Percentiles rank a stretch among this genome's conserved stretches.
Conservation (phyloP, 1,140 invertebrate genomes). For the Eueides isabella region DNA sequence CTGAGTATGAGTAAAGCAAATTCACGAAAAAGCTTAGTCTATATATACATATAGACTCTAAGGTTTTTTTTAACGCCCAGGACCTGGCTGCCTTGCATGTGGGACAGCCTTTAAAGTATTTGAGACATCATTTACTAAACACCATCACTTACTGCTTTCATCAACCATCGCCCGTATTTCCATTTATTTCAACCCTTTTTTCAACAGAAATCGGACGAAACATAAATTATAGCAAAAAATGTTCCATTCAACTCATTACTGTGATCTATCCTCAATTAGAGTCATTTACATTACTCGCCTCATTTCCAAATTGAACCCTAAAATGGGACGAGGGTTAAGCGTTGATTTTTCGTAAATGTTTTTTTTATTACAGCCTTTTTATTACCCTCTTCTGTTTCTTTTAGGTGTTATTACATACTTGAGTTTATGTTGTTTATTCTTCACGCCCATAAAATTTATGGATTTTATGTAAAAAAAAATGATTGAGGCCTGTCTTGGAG, state of each 20-base stretch:
- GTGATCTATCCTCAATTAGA: constrained; percentile 17
- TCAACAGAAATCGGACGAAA: not conserved
- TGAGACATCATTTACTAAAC: too few species aligned
- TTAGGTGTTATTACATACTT: constrained; percentile 21
- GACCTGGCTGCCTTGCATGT: too few species aligned
- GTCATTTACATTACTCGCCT: constrained; percentile 16
- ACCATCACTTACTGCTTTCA: not conserved
- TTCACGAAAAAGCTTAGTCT: too few species aligned
- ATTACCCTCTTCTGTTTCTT: constrained; percentile 17
- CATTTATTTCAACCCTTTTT: not conserved
- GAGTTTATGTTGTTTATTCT: constrained; percentile 22
- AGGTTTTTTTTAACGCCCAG: too few species aligned
- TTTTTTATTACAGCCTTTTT: constrained; percentile 25
- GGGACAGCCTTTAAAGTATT: too few species aligned
- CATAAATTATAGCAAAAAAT: not conserved
- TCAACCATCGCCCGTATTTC: not conserved
- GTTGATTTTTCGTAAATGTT: constrained; percentile 26
- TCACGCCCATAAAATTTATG: not conserved
- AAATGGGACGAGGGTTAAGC: not conserved
- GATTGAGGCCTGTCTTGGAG: too few species aligned
- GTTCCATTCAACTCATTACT: constrained; percentile 9
- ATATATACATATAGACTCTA: too few species aligned
- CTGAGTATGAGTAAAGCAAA: too few species aligned
- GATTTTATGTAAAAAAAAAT: too few species aligned
- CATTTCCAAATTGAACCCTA: constrained; percentile 20